Conservation (phyloP, 2,797 vertebrate species). For the Momotus momota region DNA sequence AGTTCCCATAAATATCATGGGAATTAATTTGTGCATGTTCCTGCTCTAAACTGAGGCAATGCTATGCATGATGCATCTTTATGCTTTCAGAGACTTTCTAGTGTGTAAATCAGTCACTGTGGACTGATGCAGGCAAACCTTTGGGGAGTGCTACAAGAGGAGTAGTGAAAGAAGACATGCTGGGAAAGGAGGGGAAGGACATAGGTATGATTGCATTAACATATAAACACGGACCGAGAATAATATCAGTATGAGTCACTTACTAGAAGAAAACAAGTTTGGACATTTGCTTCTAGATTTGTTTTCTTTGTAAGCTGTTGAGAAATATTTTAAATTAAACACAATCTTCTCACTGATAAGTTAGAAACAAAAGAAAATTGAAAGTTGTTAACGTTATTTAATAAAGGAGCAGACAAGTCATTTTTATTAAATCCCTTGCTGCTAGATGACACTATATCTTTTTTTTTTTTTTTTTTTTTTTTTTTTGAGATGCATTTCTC, state of each 20-base stretch:
- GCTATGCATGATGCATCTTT: slow-evolving; percentile 71
- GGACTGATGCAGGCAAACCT: slow-evolving; percentile 32
- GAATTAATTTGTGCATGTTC: slow-evolving; percentile 37
- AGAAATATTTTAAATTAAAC: slow-evolving; percentile 36
- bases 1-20: slow-evolving; percentile 62
- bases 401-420: not conserved
- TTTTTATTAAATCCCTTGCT: not conserved
- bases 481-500: not conserved
- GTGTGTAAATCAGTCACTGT: slow-evolving; percentile 74
- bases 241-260: not conserved
- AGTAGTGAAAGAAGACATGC: slow-evolving; percentile 4
- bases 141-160: slow-evolving; percentile 26
- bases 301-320: not conserved
- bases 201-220: slow-evolving; percentile 35
- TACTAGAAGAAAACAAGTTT: slow-evolving; percentile 2
- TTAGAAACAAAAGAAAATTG: slow-evolving; percentile 33
- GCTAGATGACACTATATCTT: not conserved
- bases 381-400: not conserved
- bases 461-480: not conserved
- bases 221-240: not conserved
- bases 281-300: not conserved
- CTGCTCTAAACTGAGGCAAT: slow-evolving; percentile 40
- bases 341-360: not conserved
- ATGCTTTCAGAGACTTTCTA: slow-evolving; percentile 64
- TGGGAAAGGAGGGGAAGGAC: slow-evolving; percentile 24